Evolutionary conservation across 2,797 vertebrate genomes (phyloP).

Genomic region (Knipowitschia caucasica): DNA sequence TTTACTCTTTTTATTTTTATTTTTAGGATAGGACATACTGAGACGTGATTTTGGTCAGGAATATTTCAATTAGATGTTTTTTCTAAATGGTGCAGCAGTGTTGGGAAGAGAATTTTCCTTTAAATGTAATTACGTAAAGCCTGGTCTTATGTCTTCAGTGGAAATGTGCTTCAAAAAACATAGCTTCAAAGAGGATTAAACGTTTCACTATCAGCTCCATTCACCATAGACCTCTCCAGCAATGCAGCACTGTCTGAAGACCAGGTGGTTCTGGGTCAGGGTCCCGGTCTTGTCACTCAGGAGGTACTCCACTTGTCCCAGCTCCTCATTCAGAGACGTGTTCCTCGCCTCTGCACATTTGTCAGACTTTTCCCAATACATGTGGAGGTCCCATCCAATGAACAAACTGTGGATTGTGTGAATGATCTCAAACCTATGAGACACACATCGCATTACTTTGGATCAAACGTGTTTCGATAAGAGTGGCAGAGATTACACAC

Average conservation of each 20-base stretch:
- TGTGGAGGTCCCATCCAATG: slow-evolving; percentile 82
- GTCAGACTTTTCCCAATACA: slow-evolving; percentile 38
- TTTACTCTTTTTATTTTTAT: too few relatives aligned
- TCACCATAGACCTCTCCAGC: slow-evolving; percentile 82
- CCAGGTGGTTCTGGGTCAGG: slow-evolving; percentile 88
- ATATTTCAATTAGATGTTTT: too few relatives aligned
- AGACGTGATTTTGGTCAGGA: too few relatives aligned
- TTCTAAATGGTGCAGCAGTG: too few relatives aligned
- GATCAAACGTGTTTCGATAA: too few relatives aligned
- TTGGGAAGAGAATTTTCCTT: too few relatives aligned
- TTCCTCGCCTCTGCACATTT: slow-evolving; percentile 81
- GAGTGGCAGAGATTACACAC: slow-evolving; percentile 71
- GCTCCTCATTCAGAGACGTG: slow-evolving; percentile 85
- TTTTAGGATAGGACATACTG: too few relatives aligned
- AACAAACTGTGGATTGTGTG: slow-evolving; percentile 86
- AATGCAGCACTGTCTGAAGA: slow-evolving; percentile 90
- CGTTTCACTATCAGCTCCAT: background rate
- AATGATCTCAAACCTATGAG: slow-evolving; percentile 83
- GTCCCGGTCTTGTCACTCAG: slow-evolving; percentile 97
- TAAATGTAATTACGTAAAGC: too few relatives aligned
- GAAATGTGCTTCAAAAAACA: background rate
- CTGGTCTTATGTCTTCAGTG: background rate
- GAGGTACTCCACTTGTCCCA: slow-evolving; percentile 89
- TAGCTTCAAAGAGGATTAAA: too few relatives aligned
- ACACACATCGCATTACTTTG: slow-evolving; percentile 2